Percentiles rank a stretch among this genome's conserved stretches.
Evolutionary conservation across 1,140 invertebrate genomes (phyloP).

Genomic region (Drosophila murphyi): DNA sequence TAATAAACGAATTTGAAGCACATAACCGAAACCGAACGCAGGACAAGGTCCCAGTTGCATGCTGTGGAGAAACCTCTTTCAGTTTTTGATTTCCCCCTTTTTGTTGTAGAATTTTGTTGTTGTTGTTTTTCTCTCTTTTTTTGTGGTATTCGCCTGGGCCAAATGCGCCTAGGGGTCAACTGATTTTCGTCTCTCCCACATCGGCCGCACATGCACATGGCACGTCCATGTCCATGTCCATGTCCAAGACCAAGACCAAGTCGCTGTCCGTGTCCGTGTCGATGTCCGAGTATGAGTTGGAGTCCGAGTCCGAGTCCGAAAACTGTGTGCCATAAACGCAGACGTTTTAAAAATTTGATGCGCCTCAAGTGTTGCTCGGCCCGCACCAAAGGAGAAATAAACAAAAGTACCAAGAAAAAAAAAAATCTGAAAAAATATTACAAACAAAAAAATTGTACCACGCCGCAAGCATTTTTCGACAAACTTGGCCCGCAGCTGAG

Average conservation of each 20-base stretch:
- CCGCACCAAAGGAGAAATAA: slow-evolving; percentile 81
- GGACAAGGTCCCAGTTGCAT: slow-evolving; percentile 54
- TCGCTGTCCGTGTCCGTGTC: slow-evolving; percentile 4
- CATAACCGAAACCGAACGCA: slow-evolving; percentile 42
- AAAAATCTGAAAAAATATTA: slow-evolving; percentile 20
- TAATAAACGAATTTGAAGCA: slow-evolving; percentile 76
- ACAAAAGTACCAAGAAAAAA: slow-evolving; percentile 77
- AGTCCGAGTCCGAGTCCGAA: slow-evolving; percentile 50
- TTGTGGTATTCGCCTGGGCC: slow-evolving; percentile 50
- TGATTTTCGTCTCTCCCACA: slow-evolving; percentile 80
- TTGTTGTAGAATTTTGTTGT: slow-evolving; percentile 33
- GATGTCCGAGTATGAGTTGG: not conserved
- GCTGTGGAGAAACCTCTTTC: slow-evolving; percentile 49
- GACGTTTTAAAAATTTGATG: slow-evolving; percentile 81
- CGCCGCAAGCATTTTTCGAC: slow-evolving; percentile 70
- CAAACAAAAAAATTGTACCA: slow-evolving; percentile 68
- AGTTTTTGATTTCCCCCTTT: slow-evolving; percentile 16
- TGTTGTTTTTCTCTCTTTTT: slow-evolving; percentile 9
- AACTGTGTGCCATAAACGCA: slow-evolving; percentile 82
- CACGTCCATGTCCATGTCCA: slow-evolving; percentile 49
- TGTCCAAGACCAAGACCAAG: slow-evolving; percentile 20
- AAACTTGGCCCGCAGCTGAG: slow-evolving; percentile 76
- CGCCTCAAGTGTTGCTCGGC: slow-evolving; percentile 71
- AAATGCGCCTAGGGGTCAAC: slow-evolving; percentile 65
- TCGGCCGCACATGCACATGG: slow-evolving; percentile 46